phyloP scores from a whole-genome alignment of 2,888 invertebrate genomes.

The Philereme vetulata region DNA sequence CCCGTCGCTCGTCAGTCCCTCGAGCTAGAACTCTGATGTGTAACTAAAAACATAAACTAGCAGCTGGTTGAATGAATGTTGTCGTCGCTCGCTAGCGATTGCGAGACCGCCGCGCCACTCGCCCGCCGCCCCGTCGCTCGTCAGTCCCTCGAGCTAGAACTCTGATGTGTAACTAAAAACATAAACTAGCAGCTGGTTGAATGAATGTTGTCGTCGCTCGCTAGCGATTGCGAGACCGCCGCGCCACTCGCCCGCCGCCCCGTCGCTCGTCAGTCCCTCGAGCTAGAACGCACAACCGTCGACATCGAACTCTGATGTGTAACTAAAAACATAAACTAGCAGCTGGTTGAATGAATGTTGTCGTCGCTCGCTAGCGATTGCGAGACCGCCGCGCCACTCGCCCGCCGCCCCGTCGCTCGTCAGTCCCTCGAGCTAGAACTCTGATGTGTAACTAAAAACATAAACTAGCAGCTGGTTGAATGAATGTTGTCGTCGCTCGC shows the following conservation, averaged over 20 bases:
- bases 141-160: not conserved
- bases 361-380: too few relatives aligned
- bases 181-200: not conserved
- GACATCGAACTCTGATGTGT: slow-evolving; percentile 22
- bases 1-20: too few relatives aligned
- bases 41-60: slow-evolving; percentile 28
- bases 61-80: not conserved
- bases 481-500: too few relatives aligned
- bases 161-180: slow-evolving; percentile 32
- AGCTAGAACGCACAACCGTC: slow-evolving; percentile 27
- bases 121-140: too few relatives aligned
- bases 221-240: too few relatives aligned
- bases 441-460: slow-evolving; percentile 32
- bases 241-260: too few relatives aligned
- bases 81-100: too few relatives aligned
- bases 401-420: too few relatives aligned
- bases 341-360: not conserved
- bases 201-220: too few relatives aligned
- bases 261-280: too few relatives aligned
- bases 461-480: not conserved
- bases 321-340: slow-evolving; percentile 27
- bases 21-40: slow-evolving; percentile 24
- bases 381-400: too few relatives aligned
- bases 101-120: too few relatives aligned
- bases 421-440: not conserved